These are phyloP conservation scores for Chunga burmeisteri DNA, from an alignment of 2,113 vertebrate species.

Conservation along the genomic window DNA sequence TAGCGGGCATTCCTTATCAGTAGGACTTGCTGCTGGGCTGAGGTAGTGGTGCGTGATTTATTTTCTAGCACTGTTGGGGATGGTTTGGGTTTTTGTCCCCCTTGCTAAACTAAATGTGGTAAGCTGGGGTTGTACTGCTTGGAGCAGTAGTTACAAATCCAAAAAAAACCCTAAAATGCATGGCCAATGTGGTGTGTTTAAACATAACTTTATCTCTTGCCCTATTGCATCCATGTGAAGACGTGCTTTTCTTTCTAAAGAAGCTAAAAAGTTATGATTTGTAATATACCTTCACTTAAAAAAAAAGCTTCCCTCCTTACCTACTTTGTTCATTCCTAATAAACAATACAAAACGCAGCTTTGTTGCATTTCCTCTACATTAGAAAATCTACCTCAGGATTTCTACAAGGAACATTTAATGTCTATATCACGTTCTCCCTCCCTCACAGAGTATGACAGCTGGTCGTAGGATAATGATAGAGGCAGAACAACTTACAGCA, in stretches of 20 bases:
- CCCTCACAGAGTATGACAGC: not conserved
- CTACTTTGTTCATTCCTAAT: not conserved
- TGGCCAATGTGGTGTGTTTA: rapidly evolving
- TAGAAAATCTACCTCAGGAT: not conserved
- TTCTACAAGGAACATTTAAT: not conserved
- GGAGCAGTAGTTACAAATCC: not conserved
- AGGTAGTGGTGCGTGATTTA: not conserved
- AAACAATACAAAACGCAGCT: not conserved
- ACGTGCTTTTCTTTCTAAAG: not conserved
- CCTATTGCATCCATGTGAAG: not conserved
- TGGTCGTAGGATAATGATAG: not conserved
- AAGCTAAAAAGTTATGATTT: not conserved
- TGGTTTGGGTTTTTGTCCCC: not conserved
- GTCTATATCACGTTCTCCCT: rapidly evolving
- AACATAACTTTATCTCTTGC: not conserved
- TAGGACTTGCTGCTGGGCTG: not conserved
- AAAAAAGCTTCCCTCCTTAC: not conserved
- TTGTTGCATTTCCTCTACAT: not conserved
- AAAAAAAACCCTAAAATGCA: not conserved
- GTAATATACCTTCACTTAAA: rapidly evolving
- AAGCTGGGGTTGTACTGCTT: not conserved
- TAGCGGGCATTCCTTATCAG: not conserved
- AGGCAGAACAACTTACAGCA: not conserved
- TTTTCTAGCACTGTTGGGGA: not conserved
- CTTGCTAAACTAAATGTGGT: not conserved